Percentiles rank a stretch among this genome's conserved stretches.
Conservation (phyloP, 1,140 invertebrate genomes). For the Drosophila albomicans region DNA sequence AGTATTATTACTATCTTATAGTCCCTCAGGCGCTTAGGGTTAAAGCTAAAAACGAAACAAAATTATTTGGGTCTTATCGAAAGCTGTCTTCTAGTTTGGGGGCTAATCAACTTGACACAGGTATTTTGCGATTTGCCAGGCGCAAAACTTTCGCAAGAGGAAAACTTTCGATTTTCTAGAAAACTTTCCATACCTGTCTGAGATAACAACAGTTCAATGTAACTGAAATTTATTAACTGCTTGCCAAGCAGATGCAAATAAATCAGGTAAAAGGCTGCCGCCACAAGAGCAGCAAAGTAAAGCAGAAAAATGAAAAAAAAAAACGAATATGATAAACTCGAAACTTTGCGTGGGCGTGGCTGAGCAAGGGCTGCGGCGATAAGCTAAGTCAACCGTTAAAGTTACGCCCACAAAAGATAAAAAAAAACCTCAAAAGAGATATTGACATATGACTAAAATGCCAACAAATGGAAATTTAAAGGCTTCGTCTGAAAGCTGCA, state of each 20-base stretch:
- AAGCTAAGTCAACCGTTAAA: constrained; percentile 67
- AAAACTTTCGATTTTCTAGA: constrained; percentile 63
- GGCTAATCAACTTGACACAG: constrained; percentile 79
- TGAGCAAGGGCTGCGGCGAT: constrained; percentile 37
- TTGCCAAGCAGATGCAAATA: constrained; percentile 67
- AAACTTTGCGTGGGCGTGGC: constrained; percentile 38
- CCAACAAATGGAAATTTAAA: constrained; percentile 53
- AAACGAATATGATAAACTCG: constrained; percentile 44
- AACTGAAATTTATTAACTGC: constrained; percentile 80
- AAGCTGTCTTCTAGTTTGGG: constrained; percentile 51
- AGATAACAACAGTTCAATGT: constrained; percentile 67
- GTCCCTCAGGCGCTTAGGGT: neutral
- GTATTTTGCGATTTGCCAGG: constrained; percentile 31
- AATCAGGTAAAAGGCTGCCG: constrained; percentile 61
- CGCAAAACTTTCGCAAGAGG: constrained; percentile 45
- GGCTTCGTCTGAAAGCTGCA: constrained; percentile 25
- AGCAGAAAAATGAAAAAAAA: constrained; percentile 24
- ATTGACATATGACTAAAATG: constrained; percentile 72
- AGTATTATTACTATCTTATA: constrained; percentile 54
- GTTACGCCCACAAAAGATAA: constrained; percentile 51
- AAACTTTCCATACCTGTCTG: constrained; percentile 46
- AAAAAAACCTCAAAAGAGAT: constrained; percentile 68
- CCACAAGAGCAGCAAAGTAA: neutral
- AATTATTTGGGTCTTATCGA: constrained; percentile 20
- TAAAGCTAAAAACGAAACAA: neutral